Base-by-base conservation (phyloP, 2,113 vertebrate species). In the Dromaius novaehollandiae region DNA sequence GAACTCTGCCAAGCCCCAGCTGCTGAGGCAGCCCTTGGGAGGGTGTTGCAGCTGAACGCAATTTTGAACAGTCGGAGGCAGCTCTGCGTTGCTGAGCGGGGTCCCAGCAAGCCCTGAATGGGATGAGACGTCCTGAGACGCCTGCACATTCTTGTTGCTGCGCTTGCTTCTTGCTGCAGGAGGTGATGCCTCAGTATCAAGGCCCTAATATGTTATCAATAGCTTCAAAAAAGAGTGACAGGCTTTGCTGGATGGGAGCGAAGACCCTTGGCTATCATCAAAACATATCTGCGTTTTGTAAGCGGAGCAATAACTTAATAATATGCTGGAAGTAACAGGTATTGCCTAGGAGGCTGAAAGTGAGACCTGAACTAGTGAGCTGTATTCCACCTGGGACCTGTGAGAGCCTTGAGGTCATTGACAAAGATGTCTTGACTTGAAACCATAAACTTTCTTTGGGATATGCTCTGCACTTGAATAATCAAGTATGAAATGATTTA, bases 371-470 rank as follows among this genome's bases (percentile, higher is more conserved):
- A 46, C 65, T 51, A 10, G 11, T 9, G 77, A 86, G 90, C 56
- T 44, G 83, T 42, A 22, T 36, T 91, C 92, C 94, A 97, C 95
- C 94, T 96, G 95, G 76, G 91, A 93, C 95, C 81, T 4, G 25
- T 0, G 0, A 80, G 95, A 95, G 89, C 97, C 96, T 96, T 70
- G 48, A 93, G 95, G 93, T 97, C 90, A 88, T 91, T 1, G 17
- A 82, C 68, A 84, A 92, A 95, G 93, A 50, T 95, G 93, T 94
- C 90, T 94, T 95, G 93, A 92, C 93, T 96, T 96, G 94, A 96
- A 96, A 89, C 55, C 24, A 14, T 80, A 88, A 95, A 89, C 92
- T 77, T 95, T 86, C 86, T 88, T 82, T 26, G 79, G 90, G 91
- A 88, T 83, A 44, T 64, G 82, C 64, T 70, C 32, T 64, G 73